These are phyloP conservation scores for Hypolimnas misippus DNA, from an alignment of 2,888 invertebrate genomes.

Conservation along the genomic window DNA sequence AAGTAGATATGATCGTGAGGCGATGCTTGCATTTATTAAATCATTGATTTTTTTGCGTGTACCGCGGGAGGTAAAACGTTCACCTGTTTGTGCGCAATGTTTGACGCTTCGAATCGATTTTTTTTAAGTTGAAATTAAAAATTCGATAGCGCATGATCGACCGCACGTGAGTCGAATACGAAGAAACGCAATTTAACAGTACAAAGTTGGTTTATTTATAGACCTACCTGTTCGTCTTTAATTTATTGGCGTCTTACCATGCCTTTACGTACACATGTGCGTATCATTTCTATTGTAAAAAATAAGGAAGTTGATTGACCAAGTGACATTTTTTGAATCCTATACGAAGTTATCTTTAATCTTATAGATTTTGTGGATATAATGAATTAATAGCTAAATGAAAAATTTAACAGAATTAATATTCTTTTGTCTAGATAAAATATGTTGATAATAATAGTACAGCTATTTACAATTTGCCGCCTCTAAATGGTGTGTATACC, in stretches of 20 bases:
- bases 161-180: constrained; percentile 61
- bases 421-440: background rate
- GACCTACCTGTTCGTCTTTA: constrained; percentile 29
- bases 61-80: constrained; percentile 66
- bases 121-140: constrained; percentile 77
- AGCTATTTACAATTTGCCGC: constrained; percentile 31
- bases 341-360: too few species aligned
- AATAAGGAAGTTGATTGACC: background rate
- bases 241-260: constrained; percentile 30
- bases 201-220: constrained; percentile 38
- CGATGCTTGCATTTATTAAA: constrained; percentile 63
- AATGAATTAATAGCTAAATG: background rate
- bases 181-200: constrained; percentile 29
- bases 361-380: background rate
- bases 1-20: constrained; percentile 79
- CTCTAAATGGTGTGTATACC: constrained; percentile 33
- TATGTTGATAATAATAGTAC: constrained; percentile 11
- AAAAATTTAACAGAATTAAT: background rate
- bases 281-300: constrained; percentile 21
- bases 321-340: background rate
- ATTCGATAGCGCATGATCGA: constrained; percentile 67
- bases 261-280: constrained; percentile 17
- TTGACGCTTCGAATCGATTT: constrained; percentile 57
- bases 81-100: constrained; percentile 74
- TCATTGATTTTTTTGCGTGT: constrained; percentile 71